A percentile compares a stretch with the other conserved stretches of the same genome.
phyloP scores from a whole-genome alignment of 2,797 vertebrate genomes.

The Myoxocephalus aenaeus region DNA sequence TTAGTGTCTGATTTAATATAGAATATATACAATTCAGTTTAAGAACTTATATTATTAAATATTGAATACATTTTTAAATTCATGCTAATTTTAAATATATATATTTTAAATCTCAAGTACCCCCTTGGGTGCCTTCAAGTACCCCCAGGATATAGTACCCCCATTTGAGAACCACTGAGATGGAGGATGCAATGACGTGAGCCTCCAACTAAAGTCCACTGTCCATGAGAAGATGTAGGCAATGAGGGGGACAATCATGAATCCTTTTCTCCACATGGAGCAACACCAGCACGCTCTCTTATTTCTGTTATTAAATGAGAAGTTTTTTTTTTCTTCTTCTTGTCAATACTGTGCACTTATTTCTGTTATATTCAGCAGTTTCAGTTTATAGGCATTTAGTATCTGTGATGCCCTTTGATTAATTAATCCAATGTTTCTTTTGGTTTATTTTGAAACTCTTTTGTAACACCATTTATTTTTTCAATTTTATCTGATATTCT shows the following conservation, averaged over 20 bases:
- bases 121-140: no score
- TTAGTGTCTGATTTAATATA: no score
- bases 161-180: no score
- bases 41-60: no score
- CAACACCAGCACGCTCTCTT: not conserved
- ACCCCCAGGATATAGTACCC: no score
- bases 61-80: no score
- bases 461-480: not conserved
- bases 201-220: no score
- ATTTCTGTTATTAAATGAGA: not conserved
- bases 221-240: not conserved
- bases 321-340: not conserved
- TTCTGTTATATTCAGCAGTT: not conserved
- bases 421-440: not conserved
- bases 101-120: no score
- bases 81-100: no score
- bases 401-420: not conserved
- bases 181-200: no score
- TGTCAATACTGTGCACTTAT: not conserved
- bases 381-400: slow-evolving; percentile 3
- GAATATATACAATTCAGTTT: no score
- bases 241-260: not conserved
- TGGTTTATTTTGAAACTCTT: not conserved
- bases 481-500: not conserved
- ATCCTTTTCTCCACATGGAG: not conserved